Evolutionary conservation across 2,113 vertebrate genomes (phyloP), one percentile per base, ranked within the genome.

Genomic region (Riparia riparia): DNA sequence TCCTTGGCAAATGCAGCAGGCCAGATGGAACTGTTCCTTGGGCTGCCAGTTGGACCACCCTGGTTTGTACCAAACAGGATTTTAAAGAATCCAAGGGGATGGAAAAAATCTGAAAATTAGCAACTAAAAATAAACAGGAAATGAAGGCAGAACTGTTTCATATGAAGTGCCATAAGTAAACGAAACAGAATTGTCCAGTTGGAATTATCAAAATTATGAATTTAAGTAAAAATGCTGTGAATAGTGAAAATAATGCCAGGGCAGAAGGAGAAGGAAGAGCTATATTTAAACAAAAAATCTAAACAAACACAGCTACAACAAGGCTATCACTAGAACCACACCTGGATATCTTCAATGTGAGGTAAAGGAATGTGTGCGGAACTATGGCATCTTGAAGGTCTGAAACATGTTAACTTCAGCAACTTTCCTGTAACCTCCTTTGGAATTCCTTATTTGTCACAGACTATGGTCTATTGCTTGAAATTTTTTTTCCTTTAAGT

Each of bases 41-140:
- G 89, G 89, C 96, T 96, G 95, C 96, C 96, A 97, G 95, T 97
- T 96, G 95, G 95, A 97, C 94, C 95, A 95, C 95, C 96, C 96
- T 94, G 91, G 89, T 96, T 97, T 95, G 68, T 91, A 97, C 82
- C 96, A 97, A 96, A 96, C 90, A 97, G 90, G 92, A 96, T 95
- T 93, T 93, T 42, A 18, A 82, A 94, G 96, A 96, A 96, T 80
- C 86, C 94, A 95, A 63, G 93, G 82, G 79, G 68, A 96, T 95
- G 92, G 87, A 95, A 96, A 96, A 95, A 51, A 88, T 93, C 95
- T 93, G 92, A 95, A 96, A 97, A 96, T 83, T 93, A 95, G 88
- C 93, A 95, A 93, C 93, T 93, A 95, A 97, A 97, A 96, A 96
- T 93, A 96, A 96, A 93, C 96, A 96, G 95, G 93, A 97, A 96